Base-by-base conservation (phyloP, 2,797 vertebrate genomes). In the Rhinophrynus dorsalis region DNA sequence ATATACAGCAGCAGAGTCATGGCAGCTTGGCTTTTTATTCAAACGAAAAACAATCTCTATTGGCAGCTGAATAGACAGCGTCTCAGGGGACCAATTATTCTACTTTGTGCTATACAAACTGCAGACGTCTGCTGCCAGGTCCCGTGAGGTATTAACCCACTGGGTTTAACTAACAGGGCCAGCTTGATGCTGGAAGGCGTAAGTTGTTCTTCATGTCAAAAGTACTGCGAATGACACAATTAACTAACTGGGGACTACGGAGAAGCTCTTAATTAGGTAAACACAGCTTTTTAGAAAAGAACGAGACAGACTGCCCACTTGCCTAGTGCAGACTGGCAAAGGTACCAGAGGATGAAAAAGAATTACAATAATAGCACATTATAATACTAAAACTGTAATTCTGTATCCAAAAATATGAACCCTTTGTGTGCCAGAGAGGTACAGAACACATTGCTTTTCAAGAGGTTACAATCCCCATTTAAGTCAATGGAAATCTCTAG, bases 231-330 rank as follows among this genome's bases (percentile, higher is more conserved):
- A 89, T 86, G 88, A 82, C 87, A 90, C 87, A 80, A 84, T 86
- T 83, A 90, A 87, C 78, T 78, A 83, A 51, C 86, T 44, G 75
- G 82, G 83, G 86, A 86, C 82, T 66, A 69, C 76, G 30, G 75
- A 82, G 83, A 74, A 81, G 83, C 86, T 88, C 86, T 89, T 91
- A 89, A 91, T 90, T 87, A 90, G 87, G 81, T 81, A 84, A 91
- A 88, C 83, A 86, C 12, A n/a, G 78, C 68, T 80, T 15, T n/a
- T 66, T 1, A 35, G 78, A 77, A 80, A 56, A 67, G 48, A 62
- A 24, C 10, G 29, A 44, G 27, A 12, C 47, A 26, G 74, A 74
- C 76, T 5, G 71, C 79, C 79, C 2, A 0, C 69, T 68, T 75
- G 79, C 64, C 75, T n/a, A 6, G 67, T 62, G 84, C 86, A 83